Evolutionary conservation across 1,140 invertebrate genomes (phyloP).

Genomic region (Dendroctonus valens): DNA sequence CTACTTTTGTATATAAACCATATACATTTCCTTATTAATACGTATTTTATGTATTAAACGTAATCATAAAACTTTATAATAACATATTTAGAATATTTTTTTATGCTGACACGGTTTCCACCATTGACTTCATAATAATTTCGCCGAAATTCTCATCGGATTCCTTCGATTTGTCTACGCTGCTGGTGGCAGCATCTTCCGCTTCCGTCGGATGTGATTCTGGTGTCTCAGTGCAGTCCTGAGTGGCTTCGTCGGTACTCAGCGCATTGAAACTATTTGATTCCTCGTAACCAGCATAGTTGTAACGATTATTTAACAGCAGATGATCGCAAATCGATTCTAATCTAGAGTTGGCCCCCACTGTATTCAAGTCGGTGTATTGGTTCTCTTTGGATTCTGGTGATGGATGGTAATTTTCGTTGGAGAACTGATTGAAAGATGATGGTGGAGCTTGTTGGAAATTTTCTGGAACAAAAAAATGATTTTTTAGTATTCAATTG

Average conservation of each 20-base stretch:
- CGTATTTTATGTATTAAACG: constrained; percentile 37
- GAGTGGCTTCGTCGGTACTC: constrained; percentile 26
- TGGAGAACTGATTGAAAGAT: constrained; percentile 46
- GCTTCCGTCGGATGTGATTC: constrained; percentile 19
- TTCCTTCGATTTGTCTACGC: constrained; percentile 46
- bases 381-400: constrained; percentile 51
- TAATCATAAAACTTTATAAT: constrained; percentile 42
- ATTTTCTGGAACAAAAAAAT: constrained; percentile 19
- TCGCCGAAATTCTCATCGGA: constrained; percentile 82
- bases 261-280: constrained; percentile 36
- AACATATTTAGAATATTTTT: constrained; percentile 34
- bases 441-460: constrained; percentile 31
- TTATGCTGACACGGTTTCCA: constrained; percentile 84
- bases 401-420: constrained; percentile 29
- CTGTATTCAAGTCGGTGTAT: constrained; percentile 57
- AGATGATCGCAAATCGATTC: constrained; percentile 65
- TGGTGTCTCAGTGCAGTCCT: constrained; percentile 9
- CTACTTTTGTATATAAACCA: constrained; percentile 51
- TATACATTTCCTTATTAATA: constrained; percentile 45
- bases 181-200: constrained; percentile 18
- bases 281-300: constrained; percentile 51
- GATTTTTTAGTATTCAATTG: background rate
- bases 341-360: constrained; percentile 63
- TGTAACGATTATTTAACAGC: constrained; percentile 59
- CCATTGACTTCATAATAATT: constrained; percentile 90